A percentile compares a stretch with the other conserved stretches of the same genome.
phyloP scores from a whole-genome alignment of 1,140 invertebrate genomes.

The Hyles euphorbiae region DNA sequence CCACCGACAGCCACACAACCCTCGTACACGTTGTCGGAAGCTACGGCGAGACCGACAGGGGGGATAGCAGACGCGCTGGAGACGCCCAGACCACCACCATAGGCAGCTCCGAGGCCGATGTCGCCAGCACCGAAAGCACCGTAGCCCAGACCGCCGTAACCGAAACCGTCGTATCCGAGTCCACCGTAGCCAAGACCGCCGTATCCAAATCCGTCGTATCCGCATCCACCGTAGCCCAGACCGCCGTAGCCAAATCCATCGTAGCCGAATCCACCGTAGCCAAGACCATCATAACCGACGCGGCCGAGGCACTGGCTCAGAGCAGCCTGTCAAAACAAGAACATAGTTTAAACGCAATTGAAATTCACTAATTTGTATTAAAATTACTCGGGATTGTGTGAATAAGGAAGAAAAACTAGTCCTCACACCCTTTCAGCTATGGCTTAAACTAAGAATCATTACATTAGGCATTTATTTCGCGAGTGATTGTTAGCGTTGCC shows the following conservation, averaged over 20 bases:
- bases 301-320: too few relatives aligned
- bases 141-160: slow-evolving; percentile 20
- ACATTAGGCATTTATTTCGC: too few relatives aligned
- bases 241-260: too few relatives aligned
- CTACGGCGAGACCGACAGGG: background rate
- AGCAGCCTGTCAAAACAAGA: background rate
- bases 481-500: too few relatives aligned
- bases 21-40: slow-evolving; percentile 7
- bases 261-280: too few relatives aligned
- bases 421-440: too few relatives aligned
- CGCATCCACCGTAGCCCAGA: too few relatives aligned
- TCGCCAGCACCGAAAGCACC: background rate
- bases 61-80: slow-evolving; percentile 7
- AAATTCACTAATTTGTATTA: background rate
- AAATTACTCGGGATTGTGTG: too few relatives aligned
- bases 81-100: slow-evolving; percentile 20
- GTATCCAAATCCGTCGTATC: too few relatives aligned
- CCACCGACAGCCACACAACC: slow-evolving; percentile 13
- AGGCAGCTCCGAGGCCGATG: slow-evolving; percentile 8
- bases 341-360: slow-evolving; percentile 14
- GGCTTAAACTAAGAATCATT: too few relatives aligned
- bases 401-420: too few relatives aligned
- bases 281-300: too few relatives aligned
- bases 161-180: slow-evolving; percentile 1
- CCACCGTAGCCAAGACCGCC: background rate